A percentile compares a stretch with the other conserved stretches of the same genome.
phyloP scores from a whole-genome alignment of 2,797 vertebrate species.

The Pteropus rufus region DNA sequence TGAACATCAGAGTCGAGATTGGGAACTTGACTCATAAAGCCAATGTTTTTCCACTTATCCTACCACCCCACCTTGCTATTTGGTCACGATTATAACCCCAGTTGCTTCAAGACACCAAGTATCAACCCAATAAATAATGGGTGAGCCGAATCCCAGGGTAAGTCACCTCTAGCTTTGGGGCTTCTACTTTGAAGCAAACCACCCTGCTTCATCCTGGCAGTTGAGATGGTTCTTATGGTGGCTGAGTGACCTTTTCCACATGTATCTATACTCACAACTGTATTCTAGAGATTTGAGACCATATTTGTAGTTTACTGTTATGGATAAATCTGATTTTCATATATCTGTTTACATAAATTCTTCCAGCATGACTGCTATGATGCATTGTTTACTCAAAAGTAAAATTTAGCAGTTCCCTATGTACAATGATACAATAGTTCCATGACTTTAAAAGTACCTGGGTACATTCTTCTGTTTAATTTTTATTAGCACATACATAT shows the following conservation, averaged over 20 bases:
- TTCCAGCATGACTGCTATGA: neutral
- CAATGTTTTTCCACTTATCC: neutral
- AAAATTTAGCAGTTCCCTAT: conserved; percentile 56
- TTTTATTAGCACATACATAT: conserved; percentile 55
- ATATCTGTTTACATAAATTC: conserved; percentile 43
- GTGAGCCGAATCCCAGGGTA: neutral
- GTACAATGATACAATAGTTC: conserved; percentile 63
- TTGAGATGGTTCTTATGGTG: neutral
- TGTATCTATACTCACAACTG: neutral
- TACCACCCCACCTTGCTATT: neutral
- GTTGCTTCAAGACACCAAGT: neutral
- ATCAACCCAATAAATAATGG: neutral
- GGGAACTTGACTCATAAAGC: neutral
- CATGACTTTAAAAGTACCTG: conserved; percentile 49
- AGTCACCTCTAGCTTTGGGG: neutral
- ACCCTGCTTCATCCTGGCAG: neutral
- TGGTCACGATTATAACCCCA: neutral
- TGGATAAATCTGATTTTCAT: conserved; percentile 43
- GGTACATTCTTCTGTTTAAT: conserved; percentile 35
- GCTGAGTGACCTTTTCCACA: neutral
- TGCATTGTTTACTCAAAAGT: conserved; percentile 49
- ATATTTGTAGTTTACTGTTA: neutral
- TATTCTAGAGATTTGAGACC: conserved; percentile 33
- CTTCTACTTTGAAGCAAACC: neutral
- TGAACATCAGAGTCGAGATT: neutral